Base-by-base conservation (phyloP, 2,113 vertebrate genomes). In the Zosterops pallidus region DNA sequence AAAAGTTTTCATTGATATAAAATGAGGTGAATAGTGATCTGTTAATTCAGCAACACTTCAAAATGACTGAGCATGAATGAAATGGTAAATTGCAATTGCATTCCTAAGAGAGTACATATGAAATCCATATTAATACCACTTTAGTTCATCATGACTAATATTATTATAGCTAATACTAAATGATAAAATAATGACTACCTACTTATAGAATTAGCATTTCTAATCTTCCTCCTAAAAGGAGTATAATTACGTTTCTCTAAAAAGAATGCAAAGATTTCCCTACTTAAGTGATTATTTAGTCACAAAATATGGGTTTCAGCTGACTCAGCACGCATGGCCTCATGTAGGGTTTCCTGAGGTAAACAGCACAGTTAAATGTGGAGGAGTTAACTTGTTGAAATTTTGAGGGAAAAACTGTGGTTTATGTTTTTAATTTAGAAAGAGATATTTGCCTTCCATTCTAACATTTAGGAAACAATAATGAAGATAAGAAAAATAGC, bases 51-150 rank as follows among this genome's bases (percentile, higher is more conserved):
- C 76, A 97, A 96, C 94, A 96, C 95, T 98, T 96, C 71, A 96
- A 85, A 98, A 97, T 96, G 95, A 97, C 90, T 98, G 96, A 98
- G 97, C 91, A 94, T 82, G 95, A 97, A 97, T 94, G 97, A 98
- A 98, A 97, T 75, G 60, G 92, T 91, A 97, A 97, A 97, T 97
- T 97, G 93, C 95, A 96, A 97, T 97, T 95, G 96, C 93, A 86
- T 95, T 97, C 93, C 92, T 96, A 94, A 84, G 95, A 92, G 91
- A 97, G 79, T 82, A 92, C 75, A 96, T 96, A 96, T 90, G 95
- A 97, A 97, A 97, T 92, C 93, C 84, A 94, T 94, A 96, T 97
- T 97, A 98, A 96, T 95, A 91, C 70, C 64, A 95, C 83, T 93
- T 93, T 96, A 97, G 91, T 98, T 97, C 95, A 96, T 98, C 96